Evolutionary conservation across 2,113 vertebrate species (phyloP), one percentile per base, ranked within the genome.

Genomic region (Microtus montanus): DNA sequence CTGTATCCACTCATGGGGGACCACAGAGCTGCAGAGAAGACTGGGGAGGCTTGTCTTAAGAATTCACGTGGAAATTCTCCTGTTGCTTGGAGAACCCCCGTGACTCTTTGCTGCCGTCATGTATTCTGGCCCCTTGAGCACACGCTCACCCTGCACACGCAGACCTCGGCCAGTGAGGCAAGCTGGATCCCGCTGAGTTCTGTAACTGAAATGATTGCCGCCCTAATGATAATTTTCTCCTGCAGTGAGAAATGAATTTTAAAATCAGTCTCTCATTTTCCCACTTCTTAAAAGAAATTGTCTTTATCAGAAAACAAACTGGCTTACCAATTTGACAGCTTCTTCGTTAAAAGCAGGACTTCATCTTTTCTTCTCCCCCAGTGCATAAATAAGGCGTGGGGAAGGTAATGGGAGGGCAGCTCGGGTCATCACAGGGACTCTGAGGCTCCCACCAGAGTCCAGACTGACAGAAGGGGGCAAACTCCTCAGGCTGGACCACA

Each of bases 251-350:
- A 92, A 92, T 87, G 83, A 93, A 94, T 96, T 96, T 91, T 63
- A 92, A 96, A 96, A 91, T 78, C 94, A 92, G 33, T 94, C 91
- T 94, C 61, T 95, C 68, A 47, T 93, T 94, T 86, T 91, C 68
- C 47, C 88, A 93, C 58, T 77, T 90, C 86, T 96, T 83, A 54
- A 22, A 92, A 70, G 86, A 89, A 88, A 85, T 91, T 58, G 77
- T 94, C 92, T 92, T 92, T 93, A 89, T 94, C 73, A 90, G 86
- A 95, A 95, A 96, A 91, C 82, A 92, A 95, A 92, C 73, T 38
- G 38, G 85, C 38, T 74, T 88, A 82, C 80, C 71, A 88, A 33
- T 92, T 96, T 78, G 88, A 96, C 61, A 74, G 92, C 41, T 61
- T 93, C 80, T 88, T 95, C 93, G 74, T 96, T 91, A 85, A 87